Base-by-base conservation (phyloP, 92 coral and sea anemone genomes). In the Palythoa heliodiscus region DNA sequence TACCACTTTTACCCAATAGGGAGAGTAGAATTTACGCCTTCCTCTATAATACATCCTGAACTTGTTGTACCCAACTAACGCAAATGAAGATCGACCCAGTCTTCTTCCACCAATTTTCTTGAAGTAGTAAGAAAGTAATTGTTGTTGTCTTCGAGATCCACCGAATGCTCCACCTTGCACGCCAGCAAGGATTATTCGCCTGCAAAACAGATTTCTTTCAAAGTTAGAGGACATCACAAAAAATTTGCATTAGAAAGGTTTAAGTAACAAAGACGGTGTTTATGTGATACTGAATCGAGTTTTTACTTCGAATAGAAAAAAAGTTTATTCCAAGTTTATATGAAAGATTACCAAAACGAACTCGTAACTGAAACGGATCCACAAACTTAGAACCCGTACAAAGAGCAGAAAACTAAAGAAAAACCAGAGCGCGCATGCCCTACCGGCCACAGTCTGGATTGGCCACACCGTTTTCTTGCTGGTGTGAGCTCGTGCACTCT, bases 51-150 rank as follows among this genome's bases (percentile, higher is more conserved):
- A 61, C n/a, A 10, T 14, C 40, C 35, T 17, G 10, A n/a, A 52
- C 4, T 78, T 58, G 43, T 80, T 80, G 48, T 80, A 64, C 7
- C 84, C 84, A 1, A 20, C 84, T 14, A 80, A 22, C n/a, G 75
- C 84, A 47, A 80, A 80, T 24, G 84, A 64, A n/a, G 74, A 64
- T 60, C 71, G 29, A 70, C 17, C 48, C 66, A 53, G 57, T 63
- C 73, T 19, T 13, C 55, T 24, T 35, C 84, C 84, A 64, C 73
- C 74, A 22, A 80, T 13, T 19, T 13, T 64, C 16, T 35, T 67
- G 13, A 80, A 63, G 47, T 80, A 80, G 74, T 64, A 22, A 70
- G 48, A 67, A 47, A 52, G 58, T 15, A 60, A 61, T 3, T 47
- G 15, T 9, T 60, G 20, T 3, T 7, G 6, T 13, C 61, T 50